Conservation (phyloP, 2,888 invertebrate genomes). For the Meiosimyza platycephala region DNA sequence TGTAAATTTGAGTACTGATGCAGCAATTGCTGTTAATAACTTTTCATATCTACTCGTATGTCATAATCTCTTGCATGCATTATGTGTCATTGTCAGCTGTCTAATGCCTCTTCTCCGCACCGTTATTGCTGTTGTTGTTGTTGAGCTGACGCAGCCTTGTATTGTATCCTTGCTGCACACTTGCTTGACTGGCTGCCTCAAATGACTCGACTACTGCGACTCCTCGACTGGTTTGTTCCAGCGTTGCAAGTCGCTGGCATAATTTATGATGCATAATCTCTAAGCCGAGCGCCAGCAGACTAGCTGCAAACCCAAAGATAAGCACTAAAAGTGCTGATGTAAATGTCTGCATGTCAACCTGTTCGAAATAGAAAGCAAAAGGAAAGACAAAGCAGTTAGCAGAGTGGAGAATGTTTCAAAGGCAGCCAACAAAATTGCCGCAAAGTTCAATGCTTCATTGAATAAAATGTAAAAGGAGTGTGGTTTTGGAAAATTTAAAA, state of each 20-base stretch:
- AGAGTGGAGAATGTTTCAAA: constrained; percentile 1
- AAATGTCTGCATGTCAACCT: constrained; percentile 73
- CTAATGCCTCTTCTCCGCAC: neutral
- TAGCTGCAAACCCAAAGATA: constrained; percentile 67
- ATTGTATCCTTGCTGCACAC: neutral
- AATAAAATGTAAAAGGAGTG: too few relatives aligned
- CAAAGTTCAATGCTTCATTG: neutral
- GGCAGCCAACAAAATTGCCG: neutral
- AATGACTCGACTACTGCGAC: neutral
- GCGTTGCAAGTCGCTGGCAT: constrained; percentile 48
- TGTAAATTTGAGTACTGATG: neutral
- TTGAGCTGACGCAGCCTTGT: neutral
- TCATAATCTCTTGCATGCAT: constrained; percentile 13
- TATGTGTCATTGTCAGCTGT: constrained; percentile 16
- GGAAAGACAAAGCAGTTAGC: constrained; percentile 19
- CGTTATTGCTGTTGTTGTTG: neutral
- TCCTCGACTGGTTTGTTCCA: neutral
- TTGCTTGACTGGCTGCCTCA: neutral
- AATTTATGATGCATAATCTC: constrained; percentile 58
- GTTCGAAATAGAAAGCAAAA: constrained; percentile 33
- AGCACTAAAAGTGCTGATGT: constrained; percentile 71
- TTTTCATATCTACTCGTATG: neutral
- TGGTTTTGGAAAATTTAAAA: too few relatives aligned
- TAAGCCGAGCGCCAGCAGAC: constrained; percentile 55
- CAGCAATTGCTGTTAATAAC: constrained; percentile 9